A percentile compares a stretch with the other conserved stretches of the same genome.
Conservation (phyloP, 64 coral and sea anemone genomes). For the Stichodactyla helianthus region DNA sequence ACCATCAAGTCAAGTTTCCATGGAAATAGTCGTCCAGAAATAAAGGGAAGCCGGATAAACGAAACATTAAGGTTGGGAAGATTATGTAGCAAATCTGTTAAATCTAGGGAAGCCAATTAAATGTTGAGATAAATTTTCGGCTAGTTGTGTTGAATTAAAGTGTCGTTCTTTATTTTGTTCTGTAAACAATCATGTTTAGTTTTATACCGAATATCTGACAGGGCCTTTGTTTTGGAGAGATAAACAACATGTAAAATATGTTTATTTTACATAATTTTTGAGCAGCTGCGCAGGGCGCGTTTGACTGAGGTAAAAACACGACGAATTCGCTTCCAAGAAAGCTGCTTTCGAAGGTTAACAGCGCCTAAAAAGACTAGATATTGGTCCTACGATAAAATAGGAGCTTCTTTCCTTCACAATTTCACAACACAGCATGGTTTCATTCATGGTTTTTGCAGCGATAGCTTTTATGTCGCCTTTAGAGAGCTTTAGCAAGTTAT, state of each 20-base stretch:
- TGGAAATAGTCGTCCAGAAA: not conserved
- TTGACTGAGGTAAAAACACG: not conserved
- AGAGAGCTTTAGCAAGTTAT: not conserved
- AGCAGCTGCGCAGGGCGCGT: not conserved
- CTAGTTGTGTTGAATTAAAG: not conserved
- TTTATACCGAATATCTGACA: not conserved
- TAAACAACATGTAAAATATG: not conserved
- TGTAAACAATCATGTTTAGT: not conserved
- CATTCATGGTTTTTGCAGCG: not conserved
- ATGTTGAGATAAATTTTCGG: not conserved
- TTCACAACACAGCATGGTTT: not conserved
- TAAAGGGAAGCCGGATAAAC: not conserved
- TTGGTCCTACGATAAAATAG: not conserved
- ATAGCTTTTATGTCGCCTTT: not conserved
- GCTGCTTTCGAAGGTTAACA: not conserved
- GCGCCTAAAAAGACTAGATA: not conserved
- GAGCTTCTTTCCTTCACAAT: not conserved
- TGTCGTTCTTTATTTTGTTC: not conserved
- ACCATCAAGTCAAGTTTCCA: not conserved
- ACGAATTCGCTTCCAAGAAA: not conserved
- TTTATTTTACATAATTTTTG: constrained; percentile 9
- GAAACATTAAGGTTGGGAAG: no score
- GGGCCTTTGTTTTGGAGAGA: not conserved
- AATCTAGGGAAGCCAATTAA: not conserved
- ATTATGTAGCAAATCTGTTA: no score